Base-by-base conservation (phyloP, 2,113 vertebrate species). In the Periophthalmus modestus region DNA sequence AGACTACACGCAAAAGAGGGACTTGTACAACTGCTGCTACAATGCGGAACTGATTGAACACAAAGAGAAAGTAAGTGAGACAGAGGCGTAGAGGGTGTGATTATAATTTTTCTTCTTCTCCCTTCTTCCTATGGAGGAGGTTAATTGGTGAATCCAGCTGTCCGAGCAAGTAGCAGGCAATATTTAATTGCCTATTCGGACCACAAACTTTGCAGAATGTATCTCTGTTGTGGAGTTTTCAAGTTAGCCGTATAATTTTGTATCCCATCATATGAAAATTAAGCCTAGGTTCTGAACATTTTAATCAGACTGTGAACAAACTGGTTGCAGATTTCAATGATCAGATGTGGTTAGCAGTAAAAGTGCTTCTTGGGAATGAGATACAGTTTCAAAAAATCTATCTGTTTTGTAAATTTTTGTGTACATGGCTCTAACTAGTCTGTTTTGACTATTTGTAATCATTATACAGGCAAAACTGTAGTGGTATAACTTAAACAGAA, bases 171-270 rank as follows among this genome's bases (percentile, higher is more conserved):
- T 74, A 77, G 76, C 71, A 80, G 87, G 84, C 76, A 72, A 10
- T 28, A n/a, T 67, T 80, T 88, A 89, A 88, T 88, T 88, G 79
- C 75, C 81, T 80, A 75, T 80, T 87, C 81, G 82, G 74, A 28
- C 70, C 39, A 78, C 81, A 85, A 67, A 74, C 81, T 77, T 82
- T 77, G 80, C 79, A 83, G 82, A 89, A 82, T 79, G 16, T 67
- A 75, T 57, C 68, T 72, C n/a, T 48, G 21, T 68, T 36, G 62
- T 74, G 79, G 73, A 57, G 21, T 57, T 57, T 18, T 52, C 7
- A 12, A 23, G 57, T 59, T 28, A 59, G 13, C 15, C 57, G 3
- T 59, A 4, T 50, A 50, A 21, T 13, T 24, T 2, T 55, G 21
- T 21, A 52, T 5, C 3, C 48, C 9, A 55, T 21, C 6, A 55